Percentiles rank a stretch among this genome's conserved stretches.
Evolutionary conservation across 2,797 vertebrate species (phyloP).

Genomic region (Cygnus olor): DNA sequence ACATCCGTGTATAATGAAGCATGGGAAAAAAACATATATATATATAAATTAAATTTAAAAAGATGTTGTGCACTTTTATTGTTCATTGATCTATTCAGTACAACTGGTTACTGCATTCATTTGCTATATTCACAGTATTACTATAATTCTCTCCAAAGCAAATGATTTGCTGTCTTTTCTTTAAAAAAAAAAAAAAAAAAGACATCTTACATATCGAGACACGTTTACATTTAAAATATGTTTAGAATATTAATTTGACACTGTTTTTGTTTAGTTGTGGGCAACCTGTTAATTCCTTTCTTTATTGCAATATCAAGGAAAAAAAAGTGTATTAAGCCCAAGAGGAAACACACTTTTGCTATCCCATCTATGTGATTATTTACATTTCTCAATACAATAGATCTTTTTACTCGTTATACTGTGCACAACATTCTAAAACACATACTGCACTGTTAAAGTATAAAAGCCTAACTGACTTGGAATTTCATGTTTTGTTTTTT

Average conservation of each 20-base stretch:
- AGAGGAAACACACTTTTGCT: not conserved
- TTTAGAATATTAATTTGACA: constrained; percentile 21
- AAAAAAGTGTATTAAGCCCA: not conserved
- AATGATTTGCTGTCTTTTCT: not conserved
- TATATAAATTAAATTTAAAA: not conserved
- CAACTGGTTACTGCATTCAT: not conserved
- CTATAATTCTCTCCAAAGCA: not conserved
- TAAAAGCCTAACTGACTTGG: not conserved
- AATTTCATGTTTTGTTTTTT: not conserved
- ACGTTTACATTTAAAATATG: not conserved
- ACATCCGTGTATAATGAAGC: not conserved
- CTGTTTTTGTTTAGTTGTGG: not conserved
- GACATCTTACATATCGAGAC: not conserved
- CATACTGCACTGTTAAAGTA: not conserved
- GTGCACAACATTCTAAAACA: not conserved
- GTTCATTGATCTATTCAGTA: not conserved
- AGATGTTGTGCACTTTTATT: not conserved
- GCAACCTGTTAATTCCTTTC: not conserved
- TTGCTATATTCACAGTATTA: not conserved
- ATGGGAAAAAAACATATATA: not conserved
- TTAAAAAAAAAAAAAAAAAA: not conserved
- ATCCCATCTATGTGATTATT: not conserved
- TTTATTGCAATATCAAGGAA: not conserved
- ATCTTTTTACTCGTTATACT: not conserved
- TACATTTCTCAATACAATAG: not conserved